A percentile compares a stretch with the other conserved stretches of the same genome.
Evolutionary conservation across 2,797 vertebrate species (phyloP).

Genomic region (Sylvia borin): DNA sequence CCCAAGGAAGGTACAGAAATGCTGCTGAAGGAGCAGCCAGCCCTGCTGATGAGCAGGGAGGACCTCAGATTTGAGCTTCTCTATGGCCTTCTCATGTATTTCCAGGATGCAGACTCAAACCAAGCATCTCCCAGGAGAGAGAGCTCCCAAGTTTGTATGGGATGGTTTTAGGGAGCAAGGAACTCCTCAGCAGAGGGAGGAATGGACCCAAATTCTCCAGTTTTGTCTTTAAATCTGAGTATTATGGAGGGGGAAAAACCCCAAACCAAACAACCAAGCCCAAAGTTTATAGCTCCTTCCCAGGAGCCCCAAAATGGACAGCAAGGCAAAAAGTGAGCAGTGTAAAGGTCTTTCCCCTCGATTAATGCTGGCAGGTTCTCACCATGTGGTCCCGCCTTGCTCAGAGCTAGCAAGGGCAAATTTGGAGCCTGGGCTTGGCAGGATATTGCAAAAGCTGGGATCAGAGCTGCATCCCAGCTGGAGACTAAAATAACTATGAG

Average conservation of each 20-base stretch:
- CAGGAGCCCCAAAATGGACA: background rate
- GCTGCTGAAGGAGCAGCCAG: background rate
- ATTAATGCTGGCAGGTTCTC: conserved; percentile 7
- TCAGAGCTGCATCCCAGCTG: conserved; percentile 37
- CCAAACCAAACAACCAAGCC: background rate
- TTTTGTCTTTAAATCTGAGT: background rate
- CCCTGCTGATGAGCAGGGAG: background rate
- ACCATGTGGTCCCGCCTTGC: accelerated
- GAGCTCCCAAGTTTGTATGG: background rate
- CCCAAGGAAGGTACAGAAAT: background rate
- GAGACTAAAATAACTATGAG: conserved; percentile 36
- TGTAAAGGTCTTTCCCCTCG: background rate
- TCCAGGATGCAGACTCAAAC: background rate
- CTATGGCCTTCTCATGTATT: background rate
- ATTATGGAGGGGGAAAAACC: background rate
- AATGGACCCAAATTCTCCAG: background rate
- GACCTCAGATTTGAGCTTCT: background rate
- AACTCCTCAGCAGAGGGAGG: background rate
- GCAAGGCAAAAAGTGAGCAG: background rate
- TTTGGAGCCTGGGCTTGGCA: background rate
- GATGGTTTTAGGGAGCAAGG: background rate
- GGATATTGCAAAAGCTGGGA: background rate
- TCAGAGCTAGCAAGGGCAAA: background rate
- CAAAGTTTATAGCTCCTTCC: background rate
- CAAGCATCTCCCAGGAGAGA: background rate